Base-by-base conservation (phyloP, 2,888 invertebrate genomes). In the Sminthurinus aureus region DNA sequence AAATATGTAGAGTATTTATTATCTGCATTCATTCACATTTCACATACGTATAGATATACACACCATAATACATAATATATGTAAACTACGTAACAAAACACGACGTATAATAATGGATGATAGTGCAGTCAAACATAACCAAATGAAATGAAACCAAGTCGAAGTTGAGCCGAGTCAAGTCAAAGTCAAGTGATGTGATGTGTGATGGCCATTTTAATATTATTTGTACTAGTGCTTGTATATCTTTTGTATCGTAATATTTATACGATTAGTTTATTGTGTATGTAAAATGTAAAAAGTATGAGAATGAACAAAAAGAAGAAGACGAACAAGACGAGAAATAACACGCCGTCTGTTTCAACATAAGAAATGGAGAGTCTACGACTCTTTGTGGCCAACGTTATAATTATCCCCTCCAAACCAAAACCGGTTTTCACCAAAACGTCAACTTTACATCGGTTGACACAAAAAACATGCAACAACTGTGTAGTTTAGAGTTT, bases 351-450 rank as follows among this genome's bases (percentile, higher is more conserved):
- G 66, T 66, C 66, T n/a, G 66, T n/a, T 15, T 66, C 66, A n/a
- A n/a, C 66, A n/a, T 66, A 38, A 38, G 38, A 38, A 38, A 38
- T 58, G 13, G 58, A 58, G 58, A 58, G 58, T 58, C 58, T 58
- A 3, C 9, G 58, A 38, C 58, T 58, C 58, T 58, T 18, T 58
- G 58, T 50, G 52, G 75, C 18, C 51, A 71, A 80, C 69, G 82
- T 82, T 82, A 82, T 82, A 82, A 82, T 82, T 82, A 82, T 82
- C 76, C 81, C 24, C n/a, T 66, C 38, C 58, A 75, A 82, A 82
- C 82, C 82, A 77, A 75, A 82, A 82, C 82, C 82, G 82, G 82
- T 82, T 82, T 82, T 51, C 38, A 24, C 52, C 22, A 79, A 79
- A 79, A 79, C 79, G 79, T 79, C 79, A 79, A 79, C 79, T 79